These are phyloP conservation scores for Nannoperca australis DNA, from an alignment of 2,797 vertebrate species.

Conservation along the genomic window DNA sequence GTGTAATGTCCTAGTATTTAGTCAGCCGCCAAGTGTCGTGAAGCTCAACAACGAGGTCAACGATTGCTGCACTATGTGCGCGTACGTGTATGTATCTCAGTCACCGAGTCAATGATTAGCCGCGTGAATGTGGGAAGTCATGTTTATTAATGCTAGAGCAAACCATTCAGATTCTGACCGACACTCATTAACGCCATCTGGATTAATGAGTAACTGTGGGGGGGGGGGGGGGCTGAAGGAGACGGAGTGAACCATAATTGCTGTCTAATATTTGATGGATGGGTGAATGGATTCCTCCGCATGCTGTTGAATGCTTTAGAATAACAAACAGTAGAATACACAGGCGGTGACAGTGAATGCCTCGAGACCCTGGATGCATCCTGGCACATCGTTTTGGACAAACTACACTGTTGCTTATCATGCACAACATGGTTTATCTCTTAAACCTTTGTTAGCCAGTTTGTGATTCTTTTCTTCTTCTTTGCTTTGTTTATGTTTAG, in stretches of 20 bases:
- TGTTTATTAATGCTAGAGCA: slow-evolving; percentile 65
- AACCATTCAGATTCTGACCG: slow-evolving; percentile 65
- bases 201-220: slow-evolving; percentile 71
- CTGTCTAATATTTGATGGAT: slow-evolving; percentile 62
- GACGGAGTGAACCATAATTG: slow-evolving; percentile 47
- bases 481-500: slow-evolving; percentile 7
- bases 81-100: slow-evolving; percentile 25
- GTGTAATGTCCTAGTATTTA: slow-evolving; percentile 13
- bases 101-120: slow-evolving; percentile 53
- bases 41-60: slow-evolving; percentile 35
- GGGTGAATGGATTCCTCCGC: slow-evolving; percentile 55
- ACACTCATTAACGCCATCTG: slow-evolving; percentile 75
- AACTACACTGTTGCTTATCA: slow-evolving; percentile 5
- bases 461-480: not conserved
- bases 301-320: slow-evolving; percentile 47
- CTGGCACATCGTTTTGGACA: slow-evolving; percentile 3
- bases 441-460: not conserved
- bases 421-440: slow-evolving; percentile 16
- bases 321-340: slow-evolving; percentile 46
- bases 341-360: slow-evolving; percentile 22
- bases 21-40: slow-evolving; percentile 18
- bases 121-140: slow-evolving; percentile 61
- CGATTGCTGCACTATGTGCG: slow-evolving; percentile 1
- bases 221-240: slow-evolving; percentile 22
- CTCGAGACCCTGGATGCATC: slow-evolving; percentile 6